phyloP scores from a whole-genome alignment of 1,140 invertebrate species.

The Phortica variegata region DNA sequence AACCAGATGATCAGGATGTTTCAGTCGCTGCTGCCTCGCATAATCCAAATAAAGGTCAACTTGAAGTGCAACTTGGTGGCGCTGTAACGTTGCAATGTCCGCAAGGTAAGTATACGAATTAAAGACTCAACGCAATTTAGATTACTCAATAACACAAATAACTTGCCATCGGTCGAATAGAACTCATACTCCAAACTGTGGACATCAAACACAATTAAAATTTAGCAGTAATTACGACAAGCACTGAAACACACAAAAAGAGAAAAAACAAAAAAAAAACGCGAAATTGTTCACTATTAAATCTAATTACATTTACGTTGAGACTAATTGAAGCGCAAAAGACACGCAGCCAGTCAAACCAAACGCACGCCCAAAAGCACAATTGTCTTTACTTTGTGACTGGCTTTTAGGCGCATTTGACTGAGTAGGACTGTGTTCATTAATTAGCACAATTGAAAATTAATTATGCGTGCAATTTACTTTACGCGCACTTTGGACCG shows the following conservation, averaged over 20 bases:
- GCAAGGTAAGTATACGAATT: slow-evolving; percentile 64
- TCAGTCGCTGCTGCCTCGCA: slow-evolving; percentile 54
- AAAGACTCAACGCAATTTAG: too few relatives aligned
- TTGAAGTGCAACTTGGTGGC: slow-evolving; percentile 80
- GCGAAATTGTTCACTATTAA: slow-evolving; percentile 7
- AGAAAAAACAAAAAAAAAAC: slow-evolving; percentile 27
- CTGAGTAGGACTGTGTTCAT: slow-evolving; percentile 24
- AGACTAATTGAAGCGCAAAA: slow-evolving; percentile 1
- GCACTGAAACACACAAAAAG: neutral
- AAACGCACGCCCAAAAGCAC: neutral
- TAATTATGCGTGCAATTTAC: slow-evolving; percentile 53
- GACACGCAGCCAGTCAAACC: neutral
- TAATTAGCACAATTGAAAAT: slow-evolving; percentile 53
- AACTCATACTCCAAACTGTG: too few relatives aligned
- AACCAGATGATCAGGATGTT: slow-evolving; percentile 59
- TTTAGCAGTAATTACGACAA: too few relatives aligned
- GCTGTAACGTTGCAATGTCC: slow-evolving; percentile 82
- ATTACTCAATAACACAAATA: too few relatives aligned
- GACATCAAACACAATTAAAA: too few relatives aligned
- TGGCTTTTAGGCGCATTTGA: slow-evolving; percentile 2
- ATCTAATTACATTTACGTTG: slow-evolving; percentile 38
- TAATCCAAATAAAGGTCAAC: slow-evolving; percentile 62
- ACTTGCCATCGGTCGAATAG: too few relatives aligned
- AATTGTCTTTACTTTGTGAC: neutral
- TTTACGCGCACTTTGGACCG: slow-evolving; percentile 36